Evolutionary conservation across 2,888 invertebrate species (phyloP), one percentile per base, ranked within the genome.

Genomic region (Coenonympha glycerion): DNA sequence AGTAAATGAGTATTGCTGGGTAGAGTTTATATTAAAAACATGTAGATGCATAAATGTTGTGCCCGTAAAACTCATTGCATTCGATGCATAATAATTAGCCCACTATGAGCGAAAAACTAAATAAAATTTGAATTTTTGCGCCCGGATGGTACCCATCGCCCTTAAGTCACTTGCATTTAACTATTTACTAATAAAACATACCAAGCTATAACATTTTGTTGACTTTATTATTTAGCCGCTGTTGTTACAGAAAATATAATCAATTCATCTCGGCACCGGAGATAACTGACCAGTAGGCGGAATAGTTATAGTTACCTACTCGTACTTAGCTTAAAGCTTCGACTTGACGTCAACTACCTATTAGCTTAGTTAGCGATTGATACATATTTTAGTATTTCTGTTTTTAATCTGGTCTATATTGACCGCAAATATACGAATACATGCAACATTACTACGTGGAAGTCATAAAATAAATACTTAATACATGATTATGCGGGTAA

Each of bases 381-480:
- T 52, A 45, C 33, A 41, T 48, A 55, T 52, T 48, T 44, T 41
- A 47, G 36, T 24, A n/a, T n/a, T n/a, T n/a, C n/a, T n/a, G n/a
- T 41, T 34, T 47, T 50, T 55, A 49, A 45, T 52, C 28, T 46
- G 30, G 50, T 52, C 46, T 26, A 56, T 39, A 41, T 42, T 36
- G 40, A 18, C 40, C 28, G 39, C 46, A 50, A 40, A 34, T 37
- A 50, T 26, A 47, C 42, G 34, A 30, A 48, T 26, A 49, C 47
- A 50, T 39, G 33, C 34, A 47, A 51, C 53, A 53, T 49, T 40
- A 48, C 45, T 47, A 53, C 51, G 50, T 59, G 55, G 51, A 59
- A 54, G 52, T 51, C 54, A 59, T 59, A 59, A 57, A 54, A 46
- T 28, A 57, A 54, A 46, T 28, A 36, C 37, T 54, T 53, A 50